Base-by-base conservation (phyloP, 2,888 invertebrate genomes). In the Polyploca ridens region DNA sequence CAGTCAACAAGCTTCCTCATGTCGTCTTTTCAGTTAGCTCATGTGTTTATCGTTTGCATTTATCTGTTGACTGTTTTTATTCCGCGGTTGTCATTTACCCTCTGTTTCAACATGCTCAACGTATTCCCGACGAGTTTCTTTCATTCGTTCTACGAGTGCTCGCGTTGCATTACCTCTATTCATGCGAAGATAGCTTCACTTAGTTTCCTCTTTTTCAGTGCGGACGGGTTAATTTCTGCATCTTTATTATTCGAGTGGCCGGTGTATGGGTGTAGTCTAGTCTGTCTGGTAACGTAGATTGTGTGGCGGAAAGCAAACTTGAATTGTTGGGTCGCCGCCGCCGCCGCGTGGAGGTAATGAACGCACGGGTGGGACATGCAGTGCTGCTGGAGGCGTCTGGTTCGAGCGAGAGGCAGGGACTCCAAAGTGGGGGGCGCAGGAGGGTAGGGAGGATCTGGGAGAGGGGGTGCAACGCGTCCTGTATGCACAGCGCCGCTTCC, bases 41-140 rank as follows among this genome's bases (percentile, higher is more conserved):
- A 84, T 88, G 83, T 93, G 93, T 94, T 94, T 90, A 92, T 92
- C 94, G 86, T 94, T 89, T 89, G 89, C 92, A 91, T 94, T 94
- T 94, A 91, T 94, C 93, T 94, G 94, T 94, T 94, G 94, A 94
- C 94, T 90, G 92, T 94, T 94, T 94, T 90, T 93, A 94, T 94
- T 94, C 92, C 89, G 81, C 84, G 81, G 92, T 93, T 93, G 91
- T 92, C 93, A 90, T 93, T 91, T 88, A 90, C 94, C 93, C 93
- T 91, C 91, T 89, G 88, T 90, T 89, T 86, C 91, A 91, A 91
- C 90, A 91, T 85, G 83, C 89, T 82, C 82, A 79, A 83, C 85
- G 83, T 85, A 85, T 84, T 84, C 80, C 81, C 84, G 78, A 86
- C 86, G 88, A 93, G 89, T 93, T 93, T 94, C 93, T 93, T 93